Conservation (phyloP, 2,113 vertebrate genomes). For the Chlorodrepanis virens region DNA sequence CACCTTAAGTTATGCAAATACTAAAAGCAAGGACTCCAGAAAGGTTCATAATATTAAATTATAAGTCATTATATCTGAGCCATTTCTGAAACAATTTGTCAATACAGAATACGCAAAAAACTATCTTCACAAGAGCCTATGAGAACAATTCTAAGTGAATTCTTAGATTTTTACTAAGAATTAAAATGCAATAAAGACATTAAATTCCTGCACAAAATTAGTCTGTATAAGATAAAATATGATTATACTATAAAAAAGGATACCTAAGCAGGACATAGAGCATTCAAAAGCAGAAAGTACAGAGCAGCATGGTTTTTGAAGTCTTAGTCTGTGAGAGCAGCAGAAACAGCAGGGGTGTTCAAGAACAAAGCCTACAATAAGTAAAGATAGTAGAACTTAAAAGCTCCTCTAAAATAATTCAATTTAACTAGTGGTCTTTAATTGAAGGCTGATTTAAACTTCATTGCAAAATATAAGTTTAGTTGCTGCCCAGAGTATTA, state of each 20-base stretch:
- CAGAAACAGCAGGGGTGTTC: neutral
- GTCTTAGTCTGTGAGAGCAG: neutral
- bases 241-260: neutral
- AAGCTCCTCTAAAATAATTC: neutral
- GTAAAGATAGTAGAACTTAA: neutral
- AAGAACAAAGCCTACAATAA: neutral
- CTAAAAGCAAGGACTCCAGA: neutral
- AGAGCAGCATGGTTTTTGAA: neutral
- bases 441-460: neutral
- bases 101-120: neutral
- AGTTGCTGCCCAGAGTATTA: neutral
- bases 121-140: neutral
- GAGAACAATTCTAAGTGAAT: neutral
- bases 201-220: neutral
- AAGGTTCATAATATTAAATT: neutral
- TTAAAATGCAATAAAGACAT: neutral
- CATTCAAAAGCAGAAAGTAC: neutral
- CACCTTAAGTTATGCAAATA: neutral
- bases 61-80: neutral
- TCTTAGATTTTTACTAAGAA: neutral
- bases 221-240: neutral
- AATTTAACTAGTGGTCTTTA: neutral
- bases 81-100: neutral
- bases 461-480: neutral
- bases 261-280: neutral